These are phyloP conservation scores for Pristionchus arcanus DNA, from an alignment of 2,888 invertebrate genomes.

Conservation along the genomic window DNA sequence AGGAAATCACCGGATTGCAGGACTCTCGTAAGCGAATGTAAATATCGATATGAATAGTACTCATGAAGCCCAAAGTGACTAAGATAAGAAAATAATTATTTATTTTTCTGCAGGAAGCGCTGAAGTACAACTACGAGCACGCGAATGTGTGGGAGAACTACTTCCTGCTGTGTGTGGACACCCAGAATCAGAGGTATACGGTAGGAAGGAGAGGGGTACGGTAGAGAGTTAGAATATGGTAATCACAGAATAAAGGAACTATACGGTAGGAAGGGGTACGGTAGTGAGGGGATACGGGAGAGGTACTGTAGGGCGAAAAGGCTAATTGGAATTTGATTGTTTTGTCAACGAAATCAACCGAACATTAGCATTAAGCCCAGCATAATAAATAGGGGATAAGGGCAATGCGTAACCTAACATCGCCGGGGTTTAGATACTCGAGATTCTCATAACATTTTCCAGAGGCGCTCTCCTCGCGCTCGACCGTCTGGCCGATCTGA, in stretches of 20 bases:
- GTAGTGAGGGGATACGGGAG: background rate
- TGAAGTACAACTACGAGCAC: conserved; percentile 91
- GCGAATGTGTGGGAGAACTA: conserved; percentile 98
- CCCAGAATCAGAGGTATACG: conserved; percentile 85
- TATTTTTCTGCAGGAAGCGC: conserved; percentile 85
- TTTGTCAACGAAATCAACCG: too few relatives aligned
- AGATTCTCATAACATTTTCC: background rate
- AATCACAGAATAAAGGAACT: background rate
- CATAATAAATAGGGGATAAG: too few relatives aligned
- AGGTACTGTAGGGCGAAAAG: background rate
- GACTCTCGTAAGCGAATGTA: too few relatives aligned
- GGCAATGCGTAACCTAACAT: too few relatives aligned
- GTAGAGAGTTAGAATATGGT: background rate
- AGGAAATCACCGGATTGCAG: too few relatives aligned
- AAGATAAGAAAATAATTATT: conserved; percentile 53
- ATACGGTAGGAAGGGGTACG: too few relatives aligned
- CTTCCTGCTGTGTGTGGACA: conserved; percentile 90
- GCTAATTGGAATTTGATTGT: too few relatives aligned
- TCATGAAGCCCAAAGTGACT: background rate
- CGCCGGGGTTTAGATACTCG: too few relatives aligned
- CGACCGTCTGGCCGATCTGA: conserved; percentile 89
- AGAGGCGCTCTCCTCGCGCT: conserved; percentile 90
- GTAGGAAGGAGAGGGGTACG: conserved; percentile 46
- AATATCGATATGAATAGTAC: background rate
- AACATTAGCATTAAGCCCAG: too few relatives aligned